These are phyloP conservation scores for Bergia sp. DNA, from an alignment of 92 coral and sea anemone genomes.

Conservation along the genomic window DNA sequence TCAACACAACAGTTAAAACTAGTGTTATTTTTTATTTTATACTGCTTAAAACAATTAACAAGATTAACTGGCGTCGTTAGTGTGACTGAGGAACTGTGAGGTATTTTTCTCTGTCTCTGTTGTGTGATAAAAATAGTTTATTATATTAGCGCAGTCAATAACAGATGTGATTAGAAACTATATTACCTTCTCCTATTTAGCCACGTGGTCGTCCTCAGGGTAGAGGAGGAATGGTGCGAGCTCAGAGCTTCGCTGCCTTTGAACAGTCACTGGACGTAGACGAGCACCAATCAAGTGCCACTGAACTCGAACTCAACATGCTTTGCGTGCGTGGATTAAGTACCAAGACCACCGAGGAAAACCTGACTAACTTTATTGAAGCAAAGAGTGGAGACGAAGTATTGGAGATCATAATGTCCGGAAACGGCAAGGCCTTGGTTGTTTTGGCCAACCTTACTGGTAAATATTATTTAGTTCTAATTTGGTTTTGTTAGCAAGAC, in stretches of 20 bases:
- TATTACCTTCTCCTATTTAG: not conserved
- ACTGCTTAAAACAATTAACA: too few relatives aligned
- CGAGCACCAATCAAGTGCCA: not conserved
- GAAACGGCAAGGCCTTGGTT: slow-evolving; percentile 60
- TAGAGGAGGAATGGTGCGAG: slow-evolving; percentile 19
- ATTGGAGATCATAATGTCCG: slow-evolving; percentile 44
- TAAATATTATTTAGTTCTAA: not conserved
- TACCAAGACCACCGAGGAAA: slow-evolving; percentile 55
- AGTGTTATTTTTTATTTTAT: too few relatives aligned
- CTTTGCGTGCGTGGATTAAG: slow-evolving; percentile 61
- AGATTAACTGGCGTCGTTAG: too few relatives aligned
- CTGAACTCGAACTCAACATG: slow-evolving; percentile 54
- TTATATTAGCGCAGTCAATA: too few relatives aligned
- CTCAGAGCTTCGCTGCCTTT: slow-evolving; percentile 50
- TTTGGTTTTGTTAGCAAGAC: too few relatives aligned
- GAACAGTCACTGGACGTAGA: not conserved
- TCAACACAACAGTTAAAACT: too few relatives aligned
- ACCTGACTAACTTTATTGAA: slow-evolving; percentile 66
- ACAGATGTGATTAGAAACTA: not conserved
- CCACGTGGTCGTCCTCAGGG: not conserved
- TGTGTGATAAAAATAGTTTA: not conserved
- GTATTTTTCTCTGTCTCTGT: not conserved
- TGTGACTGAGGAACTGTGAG: too few relatives aligned
- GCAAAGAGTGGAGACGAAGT: slow-evolving; percentile 65
- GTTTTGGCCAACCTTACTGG: slow-evolving; percentile 44